A percentile compares a stretch with the other conserved stretches of the same genome.
Conservation (phyloP, 2,888 invertebrate species). For the Gibbula magus region DNA sequence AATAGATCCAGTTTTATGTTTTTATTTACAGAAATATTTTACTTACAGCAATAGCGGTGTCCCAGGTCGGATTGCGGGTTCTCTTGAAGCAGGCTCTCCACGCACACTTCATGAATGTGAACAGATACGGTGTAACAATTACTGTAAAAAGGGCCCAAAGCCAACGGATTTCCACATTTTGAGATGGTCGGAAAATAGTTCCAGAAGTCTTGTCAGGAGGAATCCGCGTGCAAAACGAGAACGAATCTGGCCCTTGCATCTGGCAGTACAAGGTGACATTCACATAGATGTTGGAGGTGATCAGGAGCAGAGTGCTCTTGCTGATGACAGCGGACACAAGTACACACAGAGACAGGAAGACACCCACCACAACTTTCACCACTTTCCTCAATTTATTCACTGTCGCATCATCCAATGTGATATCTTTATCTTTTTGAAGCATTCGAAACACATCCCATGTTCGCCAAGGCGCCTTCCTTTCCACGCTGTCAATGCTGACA, state of each 20-base stretch:
- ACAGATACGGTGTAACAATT: slow-evolving; percentile 72
- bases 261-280: slow-evolving; percentile 60
- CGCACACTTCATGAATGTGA: slow-evolving; percentile 73
- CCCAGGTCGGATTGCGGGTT: slow-evolving; percentile 56
- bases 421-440: slow-evolving; percentile 44
- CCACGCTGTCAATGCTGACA: slow-evolving; percentile 37
- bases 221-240: slow-evolving; percentile 53
- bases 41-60: slow-evolving; percentile 47
- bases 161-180: slow-evolving; percentile 70
- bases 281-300: slow-evolving; percentile 62
- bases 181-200: slow-evolving; percentile 51
- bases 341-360: slow-evolving; percentile 89
- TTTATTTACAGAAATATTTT: background rate
- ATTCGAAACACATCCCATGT: slow-evolving; percentile 64
- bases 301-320: slow-evolving; percentile 84
- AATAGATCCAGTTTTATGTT: background rate
- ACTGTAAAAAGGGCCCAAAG: slow-evolving; percentile 74
- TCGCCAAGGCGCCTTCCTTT: slow-evolving; percentile 50
- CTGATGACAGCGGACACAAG: slow-evolving; percentile 89
- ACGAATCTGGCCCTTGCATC: slow-evolving; percentile 39
- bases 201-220: slow-evolving; percentile 49
- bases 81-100: slow-evolving; percentile 75
- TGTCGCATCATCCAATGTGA: slow-evolving; percentile 51
- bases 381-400: slow-evolving; percentile 54
- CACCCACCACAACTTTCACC: slow-evolving; percentile 83